A percentile compares a stretch with the other conserved stretches of the same genome.
Evolutionary conservation across 2,888 invertebrate species (phyloP).

Genomic region (Heliconius hortense): DNA sequence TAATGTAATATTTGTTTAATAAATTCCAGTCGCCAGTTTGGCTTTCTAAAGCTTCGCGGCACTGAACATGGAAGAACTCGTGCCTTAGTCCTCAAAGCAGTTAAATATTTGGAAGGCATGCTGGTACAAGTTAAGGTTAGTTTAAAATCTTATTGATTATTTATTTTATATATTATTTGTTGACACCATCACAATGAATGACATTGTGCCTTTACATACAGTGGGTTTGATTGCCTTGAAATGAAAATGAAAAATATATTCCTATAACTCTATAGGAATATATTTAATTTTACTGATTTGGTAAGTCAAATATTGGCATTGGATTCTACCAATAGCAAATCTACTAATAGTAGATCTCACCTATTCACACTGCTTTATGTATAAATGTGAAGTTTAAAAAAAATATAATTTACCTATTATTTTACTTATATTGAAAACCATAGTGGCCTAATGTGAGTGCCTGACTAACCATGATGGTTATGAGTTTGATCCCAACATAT

Average conservation of each 20-base stretch:
- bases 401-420: not conserved
- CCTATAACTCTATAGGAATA: not conserved
- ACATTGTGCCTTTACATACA: not conserved
- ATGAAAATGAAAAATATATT: too few relatives aligned
- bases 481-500: too few relatives aligned
- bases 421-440: not conserved
- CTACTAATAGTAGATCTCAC: too few relatives aligned
- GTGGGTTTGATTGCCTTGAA: not conserved
- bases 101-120: slow-evolving; percentile 92
- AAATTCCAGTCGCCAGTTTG: slow-evolving; percentile 93
- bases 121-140: slow-evolving; percentile 88
- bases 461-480: not conserved
- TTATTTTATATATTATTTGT: not conserved
- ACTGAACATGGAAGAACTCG: slow-evolving; percentile 91
- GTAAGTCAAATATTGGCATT: not conserved
- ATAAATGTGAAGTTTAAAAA: too few relatives aligned
- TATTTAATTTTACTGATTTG: not conserved
- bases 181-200: not conserved
- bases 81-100: slow-evolving; percentile 91
- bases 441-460: not conserved
- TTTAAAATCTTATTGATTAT: not conserved
- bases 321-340: not conserved
- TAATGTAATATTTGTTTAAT: not conserved
- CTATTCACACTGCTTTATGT: too few relatives aligned
- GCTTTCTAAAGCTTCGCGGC: slow-evolving; percentile 91